A percentile compares a stretch with the other conserved stretches of the same genome.
phyloP scores from a whole-genome alignment of 1,140 invertebrate species.

The Bombus ignitus region DNA sequence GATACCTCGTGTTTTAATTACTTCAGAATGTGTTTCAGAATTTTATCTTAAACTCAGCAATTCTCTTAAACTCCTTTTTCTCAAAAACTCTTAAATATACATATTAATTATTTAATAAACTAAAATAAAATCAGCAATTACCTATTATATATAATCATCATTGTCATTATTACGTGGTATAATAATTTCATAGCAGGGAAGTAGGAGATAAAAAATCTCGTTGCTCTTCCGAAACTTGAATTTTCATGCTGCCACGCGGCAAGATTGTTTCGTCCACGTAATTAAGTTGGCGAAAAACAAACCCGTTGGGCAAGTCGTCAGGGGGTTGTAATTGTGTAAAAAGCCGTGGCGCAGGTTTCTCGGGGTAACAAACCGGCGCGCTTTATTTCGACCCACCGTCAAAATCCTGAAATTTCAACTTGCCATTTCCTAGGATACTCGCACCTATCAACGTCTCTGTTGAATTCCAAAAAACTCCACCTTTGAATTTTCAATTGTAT shows the following conservation, averaged over 20 bases:
- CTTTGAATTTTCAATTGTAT: too few relatives aligned
- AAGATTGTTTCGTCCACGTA: constrained; percentile 34
- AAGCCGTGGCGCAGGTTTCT: neutral
- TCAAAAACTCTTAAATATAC: neutral
- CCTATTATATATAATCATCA: neutral
- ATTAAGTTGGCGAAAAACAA: constrained; percentile 29
- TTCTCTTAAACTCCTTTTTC: too few relatives aligned
- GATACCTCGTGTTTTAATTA: too few relatives aligned
- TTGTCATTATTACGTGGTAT: neutral
- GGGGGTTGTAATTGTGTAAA: constrained; percentile 25
- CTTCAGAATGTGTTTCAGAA: too few relatives aligned
- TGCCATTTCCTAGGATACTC: too few relatives aligned
- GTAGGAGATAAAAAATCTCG: neutral
- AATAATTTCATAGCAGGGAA: neutral
- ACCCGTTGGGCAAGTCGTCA: neutral
- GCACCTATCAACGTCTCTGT: too few relatives aligned
- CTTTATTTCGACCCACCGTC: constrained; percentile 14
- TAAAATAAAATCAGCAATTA: neutral
- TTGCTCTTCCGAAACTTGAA: neutral
- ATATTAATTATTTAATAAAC: neutral
- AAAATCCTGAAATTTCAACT: constrained; percentile 28
- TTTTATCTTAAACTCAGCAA: too few relatives aligned
- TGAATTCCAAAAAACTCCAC: too few relatives aligned
- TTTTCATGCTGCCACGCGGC: neutral
- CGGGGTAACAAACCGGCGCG: constrained; percentile 31